A percentile compares a stretch with the other conserved stretches of the same genome.
Conservation (phyloP, 2,113 vertebrate species). For the Microcebus tavaratra region DNA sequence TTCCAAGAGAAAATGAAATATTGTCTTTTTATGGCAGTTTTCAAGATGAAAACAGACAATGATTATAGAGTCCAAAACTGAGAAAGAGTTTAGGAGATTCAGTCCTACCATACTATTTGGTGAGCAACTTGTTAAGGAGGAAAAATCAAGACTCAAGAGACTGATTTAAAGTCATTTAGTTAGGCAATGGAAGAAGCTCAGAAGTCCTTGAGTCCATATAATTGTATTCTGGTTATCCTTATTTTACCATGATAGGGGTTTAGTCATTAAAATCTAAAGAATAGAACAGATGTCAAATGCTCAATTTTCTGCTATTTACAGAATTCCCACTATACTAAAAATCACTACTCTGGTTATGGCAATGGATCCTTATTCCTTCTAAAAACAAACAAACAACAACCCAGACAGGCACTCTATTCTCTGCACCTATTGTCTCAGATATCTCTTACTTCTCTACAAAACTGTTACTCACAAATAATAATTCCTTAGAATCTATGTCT, state of each 20-base stretch:
- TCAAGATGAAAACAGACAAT: background rate
- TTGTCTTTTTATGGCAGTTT: background rate
- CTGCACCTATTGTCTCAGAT: too few relatives aligned
- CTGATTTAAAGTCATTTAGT: background rate
- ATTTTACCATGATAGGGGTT: background rate
- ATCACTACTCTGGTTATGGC: background rate
- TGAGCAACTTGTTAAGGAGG: background rate
- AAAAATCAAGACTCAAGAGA: background rate
- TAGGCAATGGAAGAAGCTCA: background rate
- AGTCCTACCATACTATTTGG: background rate
- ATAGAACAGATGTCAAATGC: background rate
- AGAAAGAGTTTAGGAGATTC: background rate
- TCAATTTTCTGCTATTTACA: background rate
- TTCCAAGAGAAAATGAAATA: background rate
- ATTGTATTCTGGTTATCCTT: background rate
- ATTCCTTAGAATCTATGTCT: background rate
- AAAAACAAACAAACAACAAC: background rate
- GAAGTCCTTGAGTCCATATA: background rate
- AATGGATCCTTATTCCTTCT: background rate
- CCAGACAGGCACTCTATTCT: background rate
- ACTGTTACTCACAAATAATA: background rate
- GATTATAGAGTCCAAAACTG: background rate
- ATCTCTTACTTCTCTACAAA: background rate
- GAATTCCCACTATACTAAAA: background rate
- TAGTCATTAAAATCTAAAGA: background rate